Evolutionary conservation across 1,140 invertebrate species (phyloP).

Genomic region (Brevipalpus yothersi): DNA sequence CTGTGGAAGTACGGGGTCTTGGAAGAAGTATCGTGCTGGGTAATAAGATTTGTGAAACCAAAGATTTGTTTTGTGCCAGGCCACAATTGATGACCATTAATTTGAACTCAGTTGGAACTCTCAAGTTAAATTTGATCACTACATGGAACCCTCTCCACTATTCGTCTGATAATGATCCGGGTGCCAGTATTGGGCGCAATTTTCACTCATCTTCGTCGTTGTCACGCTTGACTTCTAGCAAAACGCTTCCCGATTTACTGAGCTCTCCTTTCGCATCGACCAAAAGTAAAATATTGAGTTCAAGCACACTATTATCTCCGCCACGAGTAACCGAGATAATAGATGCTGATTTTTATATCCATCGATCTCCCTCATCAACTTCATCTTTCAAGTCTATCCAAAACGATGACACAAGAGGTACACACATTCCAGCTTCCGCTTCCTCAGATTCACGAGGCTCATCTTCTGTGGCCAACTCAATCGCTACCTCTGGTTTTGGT

Average conservation of each 20-base stretch:
- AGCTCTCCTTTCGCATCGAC: not conserved
- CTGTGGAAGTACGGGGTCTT: conserved; percentile 24
- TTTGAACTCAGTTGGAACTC: conserved; percentile 33
- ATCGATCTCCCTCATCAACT: not conserved
- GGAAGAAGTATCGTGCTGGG: conserved; percentile 26
- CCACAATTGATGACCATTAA: conserved; percentile 35
- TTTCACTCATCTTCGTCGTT: not conserved
- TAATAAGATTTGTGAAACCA: conserved; percentile 33
- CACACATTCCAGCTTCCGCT: not conserved
- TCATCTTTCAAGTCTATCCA: not conserved
- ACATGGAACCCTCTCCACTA: conserved; percentile 25
- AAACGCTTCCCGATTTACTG: not conserved
- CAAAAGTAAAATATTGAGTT: not conserved
- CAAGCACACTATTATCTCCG: not conserved
- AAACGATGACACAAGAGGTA: not conserved
- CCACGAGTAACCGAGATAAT: not conserved
- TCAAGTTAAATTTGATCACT: conserved; percentile 34
- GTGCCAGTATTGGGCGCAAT: not conserved
- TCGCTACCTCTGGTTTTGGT: not conserved
- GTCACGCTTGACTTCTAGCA: not conserved
- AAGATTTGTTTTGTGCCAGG: conserved; percentile 28
- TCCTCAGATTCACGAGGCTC: not conserved
- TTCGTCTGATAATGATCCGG: not conserved
- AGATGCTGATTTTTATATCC: not conserved
- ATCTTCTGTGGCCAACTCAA: not conserved